Evolutionary conservation across 2,113 vertebrate species (phyloP), one percentile per base, ranked within the genome.

Genomic region (Mormoops blainvillei): DNA sequence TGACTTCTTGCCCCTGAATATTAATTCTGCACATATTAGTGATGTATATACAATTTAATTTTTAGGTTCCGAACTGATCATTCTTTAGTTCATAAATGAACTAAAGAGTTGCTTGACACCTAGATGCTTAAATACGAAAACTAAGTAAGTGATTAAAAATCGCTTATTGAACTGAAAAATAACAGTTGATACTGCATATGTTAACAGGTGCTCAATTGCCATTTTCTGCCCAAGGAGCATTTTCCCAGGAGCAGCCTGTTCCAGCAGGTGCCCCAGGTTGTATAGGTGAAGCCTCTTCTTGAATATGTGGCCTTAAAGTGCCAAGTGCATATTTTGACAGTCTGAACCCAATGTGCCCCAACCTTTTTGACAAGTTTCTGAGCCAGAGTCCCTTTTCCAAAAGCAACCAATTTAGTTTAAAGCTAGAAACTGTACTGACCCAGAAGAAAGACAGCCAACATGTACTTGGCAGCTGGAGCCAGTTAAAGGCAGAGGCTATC

Each of bases 161-260:
- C 16, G 2, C 24, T 45, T 11, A 5, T 67, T 94, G 95, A 77
- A 56, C 81, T 89, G 90, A 95, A 88, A 89, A n/a, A 36, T 92
- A 54, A 24, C 85, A 86, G 18, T 92, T 97, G 48, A 19, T 45
- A 52, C 19, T 78, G 33, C 16, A 63, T 97, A 74, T 92, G 31
- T 74, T 87, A 96, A 63, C 87, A 99, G 98, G 98, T 98, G 76
- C 98, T 99, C 96, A 98, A 99, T 96, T 99, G 98, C 81, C 91
- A 94, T 76, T 98, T 99, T 84, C 97, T 98, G 20, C 91, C 98
- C 6, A 91, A 98, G 8, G 98, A 99, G 88, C 98, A 98, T 36
- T 71, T 95, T 92, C 98, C 98, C 76, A 98, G 98, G 31, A 98
- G 98, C 26, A 98, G 96, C 76, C 97, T 97, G 1, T 92, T 98